Evolutionary conservation across 2,888 invertebrate species (phyloP), one percentile per base, ranked within the genome.

Genomic region (Baronia brevicornis): DNA sequence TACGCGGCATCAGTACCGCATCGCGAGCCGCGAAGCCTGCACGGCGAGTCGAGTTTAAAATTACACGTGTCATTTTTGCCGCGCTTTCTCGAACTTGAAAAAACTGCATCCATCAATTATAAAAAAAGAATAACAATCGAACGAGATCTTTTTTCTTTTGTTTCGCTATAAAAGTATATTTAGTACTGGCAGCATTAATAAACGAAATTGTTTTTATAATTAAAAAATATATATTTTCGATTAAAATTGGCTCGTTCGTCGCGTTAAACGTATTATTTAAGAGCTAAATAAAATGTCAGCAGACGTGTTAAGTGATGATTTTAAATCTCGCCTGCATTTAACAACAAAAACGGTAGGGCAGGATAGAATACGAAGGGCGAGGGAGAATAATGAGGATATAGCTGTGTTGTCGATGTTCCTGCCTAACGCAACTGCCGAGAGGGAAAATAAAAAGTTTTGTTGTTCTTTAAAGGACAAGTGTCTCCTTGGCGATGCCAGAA

Each of bases 381-480:
- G 90, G 75, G 92, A 93, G 54, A 90, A 90, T 63, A 93, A 94
- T 72, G 94, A 95, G 78, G 95, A 95, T 79, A 90, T 95, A 39
- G 95, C 95, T 31, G 90, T 95, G 52, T 82, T 95, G 52, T 93
- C 94, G 45, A 93, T 94, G 90, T 92, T 95, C 60, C 84, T 94
- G 39, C 91, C 94, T 24, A 87, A 86, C 51, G 86, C 88, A 18
- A 86, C 86, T 26, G 87, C 87, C 54, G 88, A 88, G 36, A 61
- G 77, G 52, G 89, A 89, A 55, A 90, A 90, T 59, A 91, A 91
- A 62, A 88, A 90, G 56, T 95, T 95, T 72, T 87, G 89, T 67
- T 95, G 95, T 79, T 87, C 89, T 45, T 77, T 92, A 53, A 90
- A 90, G 41, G 88, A 89, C 49, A 89, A 90, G 52, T 95, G 95